Percentiles rank a stretch among this genome's conserved stretches.
Conservation (phyloP, 64 coral and sea anemone genomes). For the Montipora capricornis region DNA sequence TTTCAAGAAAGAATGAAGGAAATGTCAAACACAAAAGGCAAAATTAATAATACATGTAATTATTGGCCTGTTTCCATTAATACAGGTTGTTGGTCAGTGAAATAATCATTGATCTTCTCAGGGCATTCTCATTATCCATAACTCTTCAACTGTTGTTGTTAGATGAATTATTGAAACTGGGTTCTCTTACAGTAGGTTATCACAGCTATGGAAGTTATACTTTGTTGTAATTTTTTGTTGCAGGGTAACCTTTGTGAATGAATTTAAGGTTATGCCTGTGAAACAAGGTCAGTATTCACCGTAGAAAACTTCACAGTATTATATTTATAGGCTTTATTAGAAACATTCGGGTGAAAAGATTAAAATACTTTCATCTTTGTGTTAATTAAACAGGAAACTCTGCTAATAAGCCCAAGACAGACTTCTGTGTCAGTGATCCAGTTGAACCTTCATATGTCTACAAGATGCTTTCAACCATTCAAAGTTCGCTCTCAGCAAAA, state of each 20-base stretch:
- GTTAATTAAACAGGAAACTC: background rate
- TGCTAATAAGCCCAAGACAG: constrained; percentile 44
- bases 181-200: too few relatives aligned
- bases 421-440: constrained; percentile 76
- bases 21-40: too few relatives aligned
- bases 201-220: background rate
- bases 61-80: too few relatives aligned
- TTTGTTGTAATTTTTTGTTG: background rate
- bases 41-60: too few relatives aligned
- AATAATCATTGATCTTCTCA: too few relatives aligned
- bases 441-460: constrained; percentile 96
- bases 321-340: too few relatives aligned
- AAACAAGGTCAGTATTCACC: background rate
- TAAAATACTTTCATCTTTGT: background rate
- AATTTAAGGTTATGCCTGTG: constrained; percentile 30
- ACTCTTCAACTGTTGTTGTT: too few relatives aligned
- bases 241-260: constrained; percentile 29
- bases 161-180: too few relatives aligned
- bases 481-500: constrained; percentile 82
- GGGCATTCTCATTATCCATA: too few relatives aligned
- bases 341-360: too few relatives aligned
- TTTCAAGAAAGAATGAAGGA: too few relatives aligned
- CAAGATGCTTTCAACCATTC: constrained; percentile 81
- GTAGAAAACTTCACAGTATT: background rate
- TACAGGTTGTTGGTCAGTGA: too few relatives aligned